Conservation (phyloP, 64 coral and sea anemone genomes). For the Pachyseris speciosa region DNA sequence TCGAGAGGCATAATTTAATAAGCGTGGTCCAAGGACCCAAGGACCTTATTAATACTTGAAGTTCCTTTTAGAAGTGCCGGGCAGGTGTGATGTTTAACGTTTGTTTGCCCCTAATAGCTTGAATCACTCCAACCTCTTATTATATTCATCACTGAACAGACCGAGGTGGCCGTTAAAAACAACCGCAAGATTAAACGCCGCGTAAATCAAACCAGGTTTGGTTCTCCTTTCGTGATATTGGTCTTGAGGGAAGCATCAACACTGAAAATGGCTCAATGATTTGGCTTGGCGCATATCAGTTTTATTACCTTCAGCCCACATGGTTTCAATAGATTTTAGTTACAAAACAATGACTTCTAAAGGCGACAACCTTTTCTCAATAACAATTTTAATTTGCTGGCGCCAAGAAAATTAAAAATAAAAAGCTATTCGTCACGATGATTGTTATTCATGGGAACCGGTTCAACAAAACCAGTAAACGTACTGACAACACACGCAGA, state of each 20-base stretch:
- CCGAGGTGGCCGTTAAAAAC: background rate
- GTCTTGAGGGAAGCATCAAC: background rate
- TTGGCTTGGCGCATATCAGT: background rate
- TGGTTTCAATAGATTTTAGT: background rate
- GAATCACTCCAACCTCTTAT: conserved; percentile 20
- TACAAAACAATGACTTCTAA: background rate
- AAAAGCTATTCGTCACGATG: too few species aligned
- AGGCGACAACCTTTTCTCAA: background rate
- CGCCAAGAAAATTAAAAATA: background rate
- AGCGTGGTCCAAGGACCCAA: conserved; percentile 35
- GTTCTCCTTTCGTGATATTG: background rate
- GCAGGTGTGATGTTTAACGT: conserved; percentile 22
- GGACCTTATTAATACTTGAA: conserved; percentile 23
- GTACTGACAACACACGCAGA: background rate
- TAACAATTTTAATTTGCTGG: background rate
- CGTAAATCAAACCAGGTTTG: background rate
- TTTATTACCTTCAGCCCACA: background rate
- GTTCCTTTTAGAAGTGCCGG: background rate
- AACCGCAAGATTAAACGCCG: background rate
- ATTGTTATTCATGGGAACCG: too few species aligned
- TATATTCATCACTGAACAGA: background rate
- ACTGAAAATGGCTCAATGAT: background rate
- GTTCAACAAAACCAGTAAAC: too few species aligned
- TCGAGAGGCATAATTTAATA: conserved; percentile 44
- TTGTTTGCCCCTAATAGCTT: conserved; percentile 15